These are phyloP conservation scores for Abrostola triplasia DNA, from an alignment of 2,888 invertebrate genomes.

Conservation along the genomic window DNA sequence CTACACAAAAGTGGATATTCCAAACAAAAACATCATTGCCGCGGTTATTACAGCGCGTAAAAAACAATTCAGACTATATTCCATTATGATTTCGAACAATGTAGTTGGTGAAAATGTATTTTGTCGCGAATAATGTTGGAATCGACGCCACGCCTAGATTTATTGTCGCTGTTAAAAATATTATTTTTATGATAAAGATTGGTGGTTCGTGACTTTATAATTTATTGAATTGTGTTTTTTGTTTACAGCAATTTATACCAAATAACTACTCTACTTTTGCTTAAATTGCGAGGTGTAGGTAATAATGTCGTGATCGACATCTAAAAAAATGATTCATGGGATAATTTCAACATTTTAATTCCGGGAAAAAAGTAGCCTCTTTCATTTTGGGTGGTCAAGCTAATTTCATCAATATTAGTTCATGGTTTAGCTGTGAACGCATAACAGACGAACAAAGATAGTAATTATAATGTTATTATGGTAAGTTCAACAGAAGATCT, in stretches of 20 bases:
- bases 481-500: too few species aligned
- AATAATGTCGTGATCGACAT: too few species aligned
- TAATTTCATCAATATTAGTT: too few species aligned
- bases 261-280: neutral
- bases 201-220: slow-evolving; percentile 38
- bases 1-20: slow-evolving; percentile 84
- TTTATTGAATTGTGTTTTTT: slow-evolving; percentile 38
- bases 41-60: slow-evolving; percentile 75
- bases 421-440: too few species aligned
- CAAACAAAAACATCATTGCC: slow-evolving; percentile 83
- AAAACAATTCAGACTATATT: slow-evolving; percentile 80
- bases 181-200: slow-evolving; percentile 38
- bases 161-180: slow-evolving; percentile 53
- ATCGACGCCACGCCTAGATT: slow-evolving; percentile 56
- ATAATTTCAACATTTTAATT: too few species aligned
- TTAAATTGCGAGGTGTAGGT: too few species aligned
- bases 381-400: too few species aligned
- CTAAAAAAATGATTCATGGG: too few species aligned
- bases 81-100: slow-evolving; percentile 78
- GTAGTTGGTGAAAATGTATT: slow-evolving; percentile 71
- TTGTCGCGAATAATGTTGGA: slow-evolving; percentile 69
- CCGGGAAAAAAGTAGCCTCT: too few species aligned
- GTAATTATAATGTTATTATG: too few species aligned
- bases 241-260: slow-evolving; percentile 4
- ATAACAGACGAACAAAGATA: too few species aligned